Evolutionary conservation across 2,797 vertebrate genomes (phyloP), one percentile per base, ranked within the genome.

Genomic region (Tokudaia muenninki): DNA sequence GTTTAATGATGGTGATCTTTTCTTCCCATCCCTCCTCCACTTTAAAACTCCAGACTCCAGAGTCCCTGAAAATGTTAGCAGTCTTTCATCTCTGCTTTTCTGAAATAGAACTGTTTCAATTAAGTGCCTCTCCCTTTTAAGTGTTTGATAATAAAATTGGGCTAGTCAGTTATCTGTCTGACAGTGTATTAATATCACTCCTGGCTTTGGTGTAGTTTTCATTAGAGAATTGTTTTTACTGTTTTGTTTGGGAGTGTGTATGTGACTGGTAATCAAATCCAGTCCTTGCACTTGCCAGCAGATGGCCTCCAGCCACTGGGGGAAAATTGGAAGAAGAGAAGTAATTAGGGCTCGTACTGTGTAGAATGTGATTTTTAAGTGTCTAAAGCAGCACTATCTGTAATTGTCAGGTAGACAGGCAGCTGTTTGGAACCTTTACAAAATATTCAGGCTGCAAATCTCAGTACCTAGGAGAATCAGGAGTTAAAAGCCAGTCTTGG

Each of bases 131-230:
- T 21, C 52, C 22, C 47, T 21, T 12, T 34, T 78, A 92, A 89
- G 44, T 34, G 3, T 77, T 96, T 96, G 80, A 87, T 91, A 94
- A 61, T 94, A 87, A 96, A 96, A 96, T 24, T 7, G 63, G 16
- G 2, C 61, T 65, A 92, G 47, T 75, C 19, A 50, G 77, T 84
- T 74, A 70, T 63, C 78, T 92, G 29, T 47, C 55, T 93, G 74
- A 47, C 17, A 29, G 7, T 78, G 34, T 94, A 92, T 91, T 72
- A 74, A 93, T 92, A 87, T 67, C 86, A 78, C 29, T 34, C 52
- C 74, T 94, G 26, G 4, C 75, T 80, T 87, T 87, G 26, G n/a
- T 87, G 41, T 59, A 88, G 72, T 61, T 92, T 95, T 92, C 84
- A 61, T 24, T n/a, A n/a, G 11, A 59, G 21, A n/a, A 34, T 70